A percentile compares a stretch with the other conserved stretches of the same genome.
Conservation (phyloP, 2,888 invertebrate species). For the Drosophila koepferae region DNA sequence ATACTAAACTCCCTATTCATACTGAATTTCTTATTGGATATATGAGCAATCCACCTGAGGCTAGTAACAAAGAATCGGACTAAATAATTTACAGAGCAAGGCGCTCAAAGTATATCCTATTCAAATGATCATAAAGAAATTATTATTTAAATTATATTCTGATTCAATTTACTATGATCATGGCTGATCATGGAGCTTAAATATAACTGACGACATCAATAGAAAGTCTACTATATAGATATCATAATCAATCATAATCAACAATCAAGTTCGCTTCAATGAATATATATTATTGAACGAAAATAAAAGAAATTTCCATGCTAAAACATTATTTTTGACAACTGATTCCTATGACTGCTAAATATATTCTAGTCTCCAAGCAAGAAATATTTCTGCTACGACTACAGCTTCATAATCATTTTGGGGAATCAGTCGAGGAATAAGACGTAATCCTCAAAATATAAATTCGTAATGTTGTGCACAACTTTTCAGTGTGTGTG, state of each 20-base stretch:
- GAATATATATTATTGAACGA: background rate
- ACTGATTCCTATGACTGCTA: background rate
- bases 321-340: background rate
- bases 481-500: background rate
- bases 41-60: too few species aligned
- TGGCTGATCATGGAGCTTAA: too few species aligned
- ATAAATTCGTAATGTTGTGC: constrained; percentile 24
- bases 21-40: background rate
- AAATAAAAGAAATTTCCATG: background rate
- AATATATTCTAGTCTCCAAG: background rate
- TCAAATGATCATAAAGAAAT: too few species aligned
- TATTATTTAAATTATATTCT: too few species aligned
- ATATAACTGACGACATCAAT: too few species aligned
- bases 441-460: constrained; percentile 6
- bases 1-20: background rate
- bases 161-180: too few species aligned
- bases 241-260: too few species aligned
- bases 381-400: background rate
- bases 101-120: too few species aligned
- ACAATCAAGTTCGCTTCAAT: background rate
- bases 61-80: background rate
- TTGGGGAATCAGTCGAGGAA: background rate
- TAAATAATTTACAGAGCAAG: background rate
- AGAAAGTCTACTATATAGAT: too few species aligned
- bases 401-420: background rate